phyloP scores from a whole-genome alignment of 2,888 invertebrate genomes.

The Cataglyphis altisquamis region DNA sequence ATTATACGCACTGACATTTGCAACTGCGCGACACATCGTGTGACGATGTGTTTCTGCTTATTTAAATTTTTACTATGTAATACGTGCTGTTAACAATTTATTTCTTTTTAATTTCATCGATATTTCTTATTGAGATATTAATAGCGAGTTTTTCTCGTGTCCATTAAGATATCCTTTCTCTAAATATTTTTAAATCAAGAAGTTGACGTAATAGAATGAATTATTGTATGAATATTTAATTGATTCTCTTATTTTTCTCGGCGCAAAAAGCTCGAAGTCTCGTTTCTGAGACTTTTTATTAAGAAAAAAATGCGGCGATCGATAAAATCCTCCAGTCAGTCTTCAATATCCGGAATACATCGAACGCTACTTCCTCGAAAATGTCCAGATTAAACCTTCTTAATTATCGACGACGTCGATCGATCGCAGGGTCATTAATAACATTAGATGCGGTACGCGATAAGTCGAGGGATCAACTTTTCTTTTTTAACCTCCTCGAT shows the following conservation, averaged over 20 bases:
- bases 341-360: slow-evolving; percentile 56
- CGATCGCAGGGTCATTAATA: slow-evolving; percentile 50
- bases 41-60: neutral
- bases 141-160: neutral
- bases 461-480: slow-evolving; percentile 49
- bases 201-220: neutral
- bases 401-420: slow-evolving; percentile 57
- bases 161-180: neutral
- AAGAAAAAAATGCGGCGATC: slow-evolving; percentile 8
- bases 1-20: slow-evolving; percentile 24
- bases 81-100: neutral
- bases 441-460: slow-evolving; percentile 53
- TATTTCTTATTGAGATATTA: slow-evolving; percentile 3
- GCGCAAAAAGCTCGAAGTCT: neutral
- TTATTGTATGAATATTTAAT: neutral
- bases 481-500: slow-evolving; percentile 37
- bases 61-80: neutral
- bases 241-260: neutral
- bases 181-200: neutral
- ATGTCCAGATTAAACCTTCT: slow-evolving; percentile 53
- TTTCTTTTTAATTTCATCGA: neutral
- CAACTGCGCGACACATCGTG: slow-evolving; percentile 26
- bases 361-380: slow-evolving; percentile 53
- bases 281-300: neutral
- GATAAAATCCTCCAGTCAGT: slow-evolving; percentile 42